These are phyloP conservation scores for Hyperopisus bebe DNA, from an alignment of 2,113 vertebrate genomes.

Conservation along the genomic window DNA sequence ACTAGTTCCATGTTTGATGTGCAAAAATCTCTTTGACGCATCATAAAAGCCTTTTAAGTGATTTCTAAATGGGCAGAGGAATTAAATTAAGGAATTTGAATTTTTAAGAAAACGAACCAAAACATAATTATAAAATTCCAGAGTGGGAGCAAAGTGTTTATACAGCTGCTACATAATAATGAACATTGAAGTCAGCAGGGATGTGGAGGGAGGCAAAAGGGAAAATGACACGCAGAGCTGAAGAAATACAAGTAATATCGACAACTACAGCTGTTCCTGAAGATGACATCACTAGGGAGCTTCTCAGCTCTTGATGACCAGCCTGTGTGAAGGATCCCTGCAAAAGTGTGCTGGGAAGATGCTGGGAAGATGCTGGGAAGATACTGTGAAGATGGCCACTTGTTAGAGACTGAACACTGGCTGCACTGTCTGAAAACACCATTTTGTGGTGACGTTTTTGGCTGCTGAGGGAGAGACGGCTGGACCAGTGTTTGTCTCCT, in stretches of 20 bases:
- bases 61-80: background rate
- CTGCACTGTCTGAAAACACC: background rate
- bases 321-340: background rate
- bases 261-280: background rate
- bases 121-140: conserved; percentile 27
- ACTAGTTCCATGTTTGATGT: conserved; percentile 41
- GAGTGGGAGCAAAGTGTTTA: conserved; percentile 23
- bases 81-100: conserved; percentile 13
- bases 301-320: background rate
- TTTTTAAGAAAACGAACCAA: conserved; percentile 17
- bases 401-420: background rate
- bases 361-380: too few relatives aligned
- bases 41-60: conserved; percentile 5
- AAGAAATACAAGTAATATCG: background rate
- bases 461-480: background rate
- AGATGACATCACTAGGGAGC: background rate
- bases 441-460: background rate
- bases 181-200: background rate
- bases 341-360: background rate
- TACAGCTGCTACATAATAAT: conserved; percentile 25
- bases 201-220: background rate
- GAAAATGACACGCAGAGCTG: background rate
- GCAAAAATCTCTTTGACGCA: background rate
- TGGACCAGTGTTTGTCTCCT: background rate
- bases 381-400: background rate